phyloP scores from a whole-genome alignment of 2,888 invertebrate species.

The Anarsia innoxiella region DNA sequence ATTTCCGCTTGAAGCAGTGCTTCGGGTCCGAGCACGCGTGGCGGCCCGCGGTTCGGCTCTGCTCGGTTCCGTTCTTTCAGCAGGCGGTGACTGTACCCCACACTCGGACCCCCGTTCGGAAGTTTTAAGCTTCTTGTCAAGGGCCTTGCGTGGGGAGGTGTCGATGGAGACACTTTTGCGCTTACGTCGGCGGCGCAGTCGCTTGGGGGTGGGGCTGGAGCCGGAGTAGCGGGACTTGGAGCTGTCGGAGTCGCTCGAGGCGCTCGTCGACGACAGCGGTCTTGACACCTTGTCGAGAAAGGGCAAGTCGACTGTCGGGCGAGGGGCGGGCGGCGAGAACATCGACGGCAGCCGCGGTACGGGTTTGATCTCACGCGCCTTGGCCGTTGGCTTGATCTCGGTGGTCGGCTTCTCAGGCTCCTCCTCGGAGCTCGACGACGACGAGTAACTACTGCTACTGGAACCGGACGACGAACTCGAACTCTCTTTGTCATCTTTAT shows the following conservation, averaged over 20 bases:
- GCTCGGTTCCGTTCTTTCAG: slow-evolving; percentile 84
- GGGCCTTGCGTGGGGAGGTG: slow-evolving; percentile 76
- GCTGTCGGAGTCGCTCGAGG: slow-evolving; percentile 77
- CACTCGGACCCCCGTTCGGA: slow-evolving; percentile 85
- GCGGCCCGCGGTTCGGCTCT: slow-evolving; percentile 62
- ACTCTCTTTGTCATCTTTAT: slow-evolving; percentile 49
- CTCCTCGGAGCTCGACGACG: slow-evolving; percentile 78
- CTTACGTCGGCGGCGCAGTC: slow-evolving; percentile 59
- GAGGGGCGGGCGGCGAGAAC: slow-evolving; percentile 42
- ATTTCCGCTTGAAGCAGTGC: slow-evolving; percentile 81
- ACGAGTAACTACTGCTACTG: slow-evolving; percentile 74
- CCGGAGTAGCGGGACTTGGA: slow-evolving; percentile 54
- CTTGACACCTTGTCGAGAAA: slow-evolving; percentile 87
- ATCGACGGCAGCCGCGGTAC: slow-evolving; percentile 46
- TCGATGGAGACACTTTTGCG: slow-evolving; percentile 53
- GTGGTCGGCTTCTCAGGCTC: slow-evolving; percentile 50
- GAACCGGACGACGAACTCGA: slow-evolving; percentile 72
- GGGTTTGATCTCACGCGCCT: slow-evolving; percentile 63
- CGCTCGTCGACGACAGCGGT: slow-evolving; percentile 77
- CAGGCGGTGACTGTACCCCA: slow-evolving; percentile 81
- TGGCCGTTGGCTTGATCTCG: slow-evolving; percentile 52
- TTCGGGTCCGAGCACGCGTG: slow-evolving; percentile 80
- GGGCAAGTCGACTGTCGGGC: slow-evolving; percentile 80
- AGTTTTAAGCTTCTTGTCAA: slow-evolving; percentile 89
- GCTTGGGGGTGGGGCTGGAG: slow-evolving; percentile 57